Evolutionary conservation across 1,140 invertebrate genomes (phyloP), one percentile per base, ranked within the genome.

Genomic region (Drosophila azteca): DNA sequence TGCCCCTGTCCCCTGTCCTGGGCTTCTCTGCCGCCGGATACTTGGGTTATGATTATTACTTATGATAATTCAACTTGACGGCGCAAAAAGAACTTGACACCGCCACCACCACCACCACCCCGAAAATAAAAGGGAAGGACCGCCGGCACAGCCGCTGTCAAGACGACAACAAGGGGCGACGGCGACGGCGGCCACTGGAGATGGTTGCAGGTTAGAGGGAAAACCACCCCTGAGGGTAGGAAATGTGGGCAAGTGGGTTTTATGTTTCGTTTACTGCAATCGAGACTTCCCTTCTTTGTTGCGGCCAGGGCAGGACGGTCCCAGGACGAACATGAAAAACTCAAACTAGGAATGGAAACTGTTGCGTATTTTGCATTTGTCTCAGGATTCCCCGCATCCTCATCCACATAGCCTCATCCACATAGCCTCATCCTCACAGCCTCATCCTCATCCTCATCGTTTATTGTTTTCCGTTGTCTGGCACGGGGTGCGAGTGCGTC

Each of bases 291-390:
- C 78, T 43, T 44, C 41, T 39, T 69, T 51, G 49, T 50, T 43
- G 57, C 43, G 20, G 22, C 39, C 54, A 65, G 11, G 0, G 29
- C 54, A 65, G 11, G 6, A 31, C 29, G 29, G 58, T 84, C 82
- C 82, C 82, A 57, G 55, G 66, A 50, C 83, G 79, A 74, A 71
- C 82, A 87, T 88, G 75, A 87, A 87, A 82, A 81, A 61, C 67
- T 70, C 67, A 35, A 58, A 69, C 67, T 69, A 49, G 35, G 71
- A 60, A 71, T 41, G 68, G 68, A 71, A 75, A 87, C 82, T 87
- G 82, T 87, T 87, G 82, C 82, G 82, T 87, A 87, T 85, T 84
- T 85, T 85, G 82, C 77, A 83, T 83, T 88, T 50, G 77, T 59
- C 35, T 58, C 45, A 45, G 44, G 43, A 58, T 35, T 22, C 69